These are phyloP conservation scores for Aspidiotus rigidus DNA, from an alignment of 2,888 invertebrate genomes.

Conservation along the genomic window DNA sequence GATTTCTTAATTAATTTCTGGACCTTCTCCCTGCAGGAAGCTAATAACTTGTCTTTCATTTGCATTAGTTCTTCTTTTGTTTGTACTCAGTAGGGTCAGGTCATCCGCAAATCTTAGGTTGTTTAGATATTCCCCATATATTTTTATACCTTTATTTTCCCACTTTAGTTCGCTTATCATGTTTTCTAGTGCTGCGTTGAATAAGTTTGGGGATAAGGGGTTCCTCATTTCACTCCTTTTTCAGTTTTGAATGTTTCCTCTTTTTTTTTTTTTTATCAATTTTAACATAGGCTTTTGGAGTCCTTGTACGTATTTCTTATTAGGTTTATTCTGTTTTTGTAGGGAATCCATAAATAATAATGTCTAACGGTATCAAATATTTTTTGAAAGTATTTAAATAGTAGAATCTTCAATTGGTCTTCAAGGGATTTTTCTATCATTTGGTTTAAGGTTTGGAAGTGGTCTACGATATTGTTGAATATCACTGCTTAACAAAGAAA, in stretches of 20 bases:
- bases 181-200: background rate
- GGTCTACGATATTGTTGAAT: no score
- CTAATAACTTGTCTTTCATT: no score
- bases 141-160: background rate
- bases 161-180: background rate
- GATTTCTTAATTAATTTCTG: no score
- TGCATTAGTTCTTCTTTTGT: no score
- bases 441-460: no score
- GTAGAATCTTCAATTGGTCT: background rate
- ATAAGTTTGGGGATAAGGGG: background rate
- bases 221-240: background rate
- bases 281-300: background rate
- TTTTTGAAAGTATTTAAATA: background rate
- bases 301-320: background rate
- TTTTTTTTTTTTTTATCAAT: background rate
- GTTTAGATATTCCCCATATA: background rate
- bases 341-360: background rate
- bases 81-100: background rate
- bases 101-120: background rate
- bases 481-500: no score
- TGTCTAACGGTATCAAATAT: background rate
- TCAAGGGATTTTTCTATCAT: background rate
- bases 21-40: no score
- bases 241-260: background rate
- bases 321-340: background rate